Conservation (phyloP, 1,140 invertebrate species). For the Portunus trituberculatus region DNA sequence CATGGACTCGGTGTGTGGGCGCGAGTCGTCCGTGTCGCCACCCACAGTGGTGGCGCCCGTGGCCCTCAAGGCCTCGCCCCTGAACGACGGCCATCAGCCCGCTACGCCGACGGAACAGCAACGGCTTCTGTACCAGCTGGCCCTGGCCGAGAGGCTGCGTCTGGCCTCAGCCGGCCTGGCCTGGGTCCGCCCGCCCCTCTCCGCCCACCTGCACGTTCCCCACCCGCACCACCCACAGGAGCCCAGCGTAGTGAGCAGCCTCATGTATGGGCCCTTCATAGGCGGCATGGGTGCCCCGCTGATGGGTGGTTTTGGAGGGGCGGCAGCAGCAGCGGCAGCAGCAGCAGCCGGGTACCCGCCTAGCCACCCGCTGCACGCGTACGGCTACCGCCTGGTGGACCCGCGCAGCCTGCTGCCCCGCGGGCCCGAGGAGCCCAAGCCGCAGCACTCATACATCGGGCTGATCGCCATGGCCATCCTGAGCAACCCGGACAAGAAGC, state of each 20-base stretch:
- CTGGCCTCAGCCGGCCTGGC: constrained; percentile 73
- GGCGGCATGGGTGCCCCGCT: constrained; percentile 42
- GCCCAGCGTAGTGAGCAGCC: constrained; percentile 19
- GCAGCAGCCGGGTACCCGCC: constrained; percentile 38
- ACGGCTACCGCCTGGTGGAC: constrained; percentile 75
- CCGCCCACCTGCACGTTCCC: constrained; percentile 38
- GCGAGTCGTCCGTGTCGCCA: constrained; percentile 71
- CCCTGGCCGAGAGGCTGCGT: constrained; percentile 74
- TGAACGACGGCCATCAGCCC: constrained; percentile 53
- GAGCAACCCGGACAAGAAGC: constrained; percentile 93
- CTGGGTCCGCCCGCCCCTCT: constrained; percentile 60
- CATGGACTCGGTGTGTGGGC: constrained; percentile 76
- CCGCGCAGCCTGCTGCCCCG: constrained; percentile 70
- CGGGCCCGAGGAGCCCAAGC: constrained; percentile 91
- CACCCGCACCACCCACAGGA: constrained; percentile 49
- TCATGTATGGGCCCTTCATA: constrained; percentile 35
- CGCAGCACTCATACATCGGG: constrained; percentile 97
- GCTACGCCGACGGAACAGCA: constrained; percentile 74
- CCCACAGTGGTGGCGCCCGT: constrained; percentile 75
- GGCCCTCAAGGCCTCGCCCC: constrained; percentile 69
- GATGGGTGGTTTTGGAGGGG: neutral
- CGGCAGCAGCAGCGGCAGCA: neutral
- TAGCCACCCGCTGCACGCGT: constrained; percentile 68
- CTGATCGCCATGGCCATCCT: constrained; percentile 98
- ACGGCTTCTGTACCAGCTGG: constrained; percentile 76